Percentiles rank a stretch among this genome's conserved stretches.
These are phyloP conservation scores for Baccha elongata DNA, from an alignment of 2,888 invertebrate species.

Conservation along the genomic window DNA sequence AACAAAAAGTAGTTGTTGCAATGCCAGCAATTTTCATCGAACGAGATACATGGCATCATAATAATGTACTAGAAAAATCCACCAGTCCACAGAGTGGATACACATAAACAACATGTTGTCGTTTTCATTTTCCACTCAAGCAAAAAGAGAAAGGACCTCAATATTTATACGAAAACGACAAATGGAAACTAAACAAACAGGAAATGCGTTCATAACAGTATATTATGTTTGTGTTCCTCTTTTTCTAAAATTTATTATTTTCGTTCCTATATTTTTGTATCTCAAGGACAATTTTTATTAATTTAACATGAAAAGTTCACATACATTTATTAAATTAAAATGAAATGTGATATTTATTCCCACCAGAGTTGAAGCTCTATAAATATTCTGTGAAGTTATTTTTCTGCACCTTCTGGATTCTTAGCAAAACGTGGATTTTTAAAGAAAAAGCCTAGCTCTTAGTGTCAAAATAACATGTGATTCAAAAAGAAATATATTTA, in stretches of 20 bases:
- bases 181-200: slow-evolving; percentile 59
- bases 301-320: slow-evolving; percentile 28
- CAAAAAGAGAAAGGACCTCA: slow-evolving; percentile 43
- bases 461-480: too few relatives aligned
- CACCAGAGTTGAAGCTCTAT: too few relatives aligned
- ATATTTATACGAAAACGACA: slow-evolving; percentile 57
- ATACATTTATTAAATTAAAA: too few relatives aligned
- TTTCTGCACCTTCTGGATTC: too few relatives aligned
- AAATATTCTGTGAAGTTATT: too few relatives aligned
- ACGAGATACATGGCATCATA: slow-evolving; percentile 20
- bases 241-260: background rate
- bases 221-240: slow-evolving; percentile 20
- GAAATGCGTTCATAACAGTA: slow-evolving; percentile 59
- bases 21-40: slow-evolving; percentile 28
- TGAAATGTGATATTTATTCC: too few relatives aligned
- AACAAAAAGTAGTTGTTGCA: slow-evolving; percentile 54
- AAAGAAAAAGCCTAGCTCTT: too few relatives aligned
- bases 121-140: slow-evolving; percentile 56
- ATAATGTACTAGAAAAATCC: slow-evolving; percentile 13
- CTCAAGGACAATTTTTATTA: slow-evolving; percentile 43
- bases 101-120: slow-evolving; percentile 65
- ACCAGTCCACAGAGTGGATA: slow-evolving; percentile 30
- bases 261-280: background rate
- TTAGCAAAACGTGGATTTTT: too few relatives aligned
- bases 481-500: too few relatives aligned